Percentiles rank a stretch among this genome's conserved stretches.
Conservation (phyloP, 2,113 vertebrate species). For the Ariopsis seemanni region DNA sequence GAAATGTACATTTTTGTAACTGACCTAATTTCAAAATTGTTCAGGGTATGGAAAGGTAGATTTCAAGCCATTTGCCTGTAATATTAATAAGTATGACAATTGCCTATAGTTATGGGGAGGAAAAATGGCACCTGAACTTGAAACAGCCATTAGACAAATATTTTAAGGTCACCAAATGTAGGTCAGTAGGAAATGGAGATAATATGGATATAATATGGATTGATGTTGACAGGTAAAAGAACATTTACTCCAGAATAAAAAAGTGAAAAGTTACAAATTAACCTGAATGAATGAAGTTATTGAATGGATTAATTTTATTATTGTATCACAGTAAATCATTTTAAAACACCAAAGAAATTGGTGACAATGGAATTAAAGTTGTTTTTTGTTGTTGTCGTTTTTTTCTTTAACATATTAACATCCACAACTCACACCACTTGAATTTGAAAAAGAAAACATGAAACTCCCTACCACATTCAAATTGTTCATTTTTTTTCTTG, state of each 20-base stretch:
- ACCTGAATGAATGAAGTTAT: not conserved
- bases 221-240: not conserved
- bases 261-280: not conserved
- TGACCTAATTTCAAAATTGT: slow-evolving; percentile 8
- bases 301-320: not conserved
- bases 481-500: too few species aligned
- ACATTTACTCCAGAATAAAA: not conserved
- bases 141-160: slow-evolving; percentile 10
- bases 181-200: not conserved
- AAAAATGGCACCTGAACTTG: not conserved
- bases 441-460: too few species aligned
- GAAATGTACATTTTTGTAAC: not conserved
- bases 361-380: too few species aligned
- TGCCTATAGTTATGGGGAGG: not conserved
- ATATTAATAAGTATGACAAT: slow-evolving; percentile 7
- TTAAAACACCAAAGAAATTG: not conserved
- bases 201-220: not conserved
- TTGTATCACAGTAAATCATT: not conserved
- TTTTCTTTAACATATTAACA: too few species aligned
- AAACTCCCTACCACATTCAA: too few species aligned
- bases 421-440: too few species aligned
- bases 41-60: not conserved
- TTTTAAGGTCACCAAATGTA: slow-evolving; percentile 2
- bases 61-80: slow-evolving; percentile 1
- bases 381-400: too few species aligned